These are phyloP conservation scores for Tyria jacobaeae DNA, from an alignment of 2,888 invertebrate species.

Conservation along the genomic window DNA sequence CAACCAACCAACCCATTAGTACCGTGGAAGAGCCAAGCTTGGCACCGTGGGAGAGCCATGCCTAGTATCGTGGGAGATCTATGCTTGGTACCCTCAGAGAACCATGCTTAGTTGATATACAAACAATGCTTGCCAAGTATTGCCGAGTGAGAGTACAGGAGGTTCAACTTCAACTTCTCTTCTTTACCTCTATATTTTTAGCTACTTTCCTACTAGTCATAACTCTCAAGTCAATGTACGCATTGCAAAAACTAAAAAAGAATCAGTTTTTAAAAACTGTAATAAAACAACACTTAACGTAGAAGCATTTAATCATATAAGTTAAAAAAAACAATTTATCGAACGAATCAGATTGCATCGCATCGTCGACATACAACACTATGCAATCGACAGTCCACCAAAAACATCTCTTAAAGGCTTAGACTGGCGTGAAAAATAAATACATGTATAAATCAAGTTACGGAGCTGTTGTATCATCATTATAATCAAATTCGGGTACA, in stretches of 20 bases:
- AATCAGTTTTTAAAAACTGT: not conserved
- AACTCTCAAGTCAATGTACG: not conserved
- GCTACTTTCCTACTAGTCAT: too few relatives aligned
- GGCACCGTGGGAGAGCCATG: too few relatives aligned
- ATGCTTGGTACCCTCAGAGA: too few relatives aligned
- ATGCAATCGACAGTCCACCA: not conserved
- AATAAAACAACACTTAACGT: not conserved
- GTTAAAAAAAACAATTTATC: not conserved
- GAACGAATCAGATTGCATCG: not conserved
- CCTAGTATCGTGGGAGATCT: too few relatives aligned
- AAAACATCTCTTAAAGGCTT: not conserved
- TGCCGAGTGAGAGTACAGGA: too few relatives aligned
- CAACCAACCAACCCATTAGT: too few relatives aligned
- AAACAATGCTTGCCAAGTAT: too few relatives aligned
- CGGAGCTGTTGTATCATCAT: slow-evolving; percentile 24
- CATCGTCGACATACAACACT: not conserved
- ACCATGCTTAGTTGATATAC: too few relatives aligned
- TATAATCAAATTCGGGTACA: slow-evolving; percentile 65
- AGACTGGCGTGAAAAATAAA: not conserved
- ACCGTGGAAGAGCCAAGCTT: too few relatives aligned
- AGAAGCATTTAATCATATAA: not conserved
- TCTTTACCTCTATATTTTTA: too few relatives aligned
- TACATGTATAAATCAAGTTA: not conserved
- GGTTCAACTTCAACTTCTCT: too few relatives aligned
- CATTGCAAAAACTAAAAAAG: not conserved